Percentiles rank a stretch among this genome's conserved stretches.
These are phyloP conservation scores for Enteromius anoplus DNA, from an alignment of 2,797 vertebrate species.

Conservation along the genomic window DNA sequence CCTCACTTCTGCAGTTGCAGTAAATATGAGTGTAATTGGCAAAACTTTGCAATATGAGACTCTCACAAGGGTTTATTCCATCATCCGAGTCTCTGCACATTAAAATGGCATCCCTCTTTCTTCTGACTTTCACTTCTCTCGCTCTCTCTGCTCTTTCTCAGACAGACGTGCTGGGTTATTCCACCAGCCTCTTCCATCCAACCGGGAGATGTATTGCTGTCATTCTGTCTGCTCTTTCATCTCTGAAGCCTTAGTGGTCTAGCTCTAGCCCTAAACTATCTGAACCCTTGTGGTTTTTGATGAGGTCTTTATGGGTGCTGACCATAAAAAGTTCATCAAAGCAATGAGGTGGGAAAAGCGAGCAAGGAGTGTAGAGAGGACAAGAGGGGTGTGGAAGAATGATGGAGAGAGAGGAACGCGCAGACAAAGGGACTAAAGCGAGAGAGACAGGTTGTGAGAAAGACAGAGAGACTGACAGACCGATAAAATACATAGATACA, in stretches of 20 bases:
- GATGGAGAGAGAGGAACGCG: conserved; percentile 26
- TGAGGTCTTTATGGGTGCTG: conserved; percentile 96
- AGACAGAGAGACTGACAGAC: conserved; percentile 54
- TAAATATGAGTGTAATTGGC: background rate
- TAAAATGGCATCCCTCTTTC: conserved; percentile 26
- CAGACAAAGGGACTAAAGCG: conserved; percentile 65
- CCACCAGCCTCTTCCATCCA: conserved; percentile 71
- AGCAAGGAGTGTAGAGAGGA: conserved; percentile 30
- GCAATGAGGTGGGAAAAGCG: conserved; percentile 80
- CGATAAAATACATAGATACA: conserved; percentile 61
- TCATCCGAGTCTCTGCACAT: conserved; percentile 28
- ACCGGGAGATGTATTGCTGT: conserved; percentile 75
- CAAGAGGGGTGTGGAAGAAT: conserved; percentile 47
- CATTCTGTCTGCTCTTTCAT: conserved; percentile 65
- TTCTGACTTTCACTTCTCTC: conserved; percentile 9
- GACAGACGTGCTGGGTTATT: conserved; percentile 67
- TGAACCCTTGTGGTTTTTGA: conserved; percentile 66
- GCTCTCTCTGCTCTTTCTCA: background rate
- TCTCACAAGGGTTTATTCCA: conserved; percentile 9
- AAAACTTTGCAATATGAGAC: conserved; percentile 1
- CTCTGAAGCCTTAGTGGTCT: conserved; percentile 68
- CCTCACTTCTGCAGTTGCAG: background rate
- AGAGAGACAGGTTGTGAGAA: conserved; percentile 81
- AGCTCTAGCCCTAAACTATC: conserved; percentile 37
- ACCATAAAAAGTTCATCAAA: conserved; percentile 96